Conservation (phyloP, 2,888 invertebrate genomes). For the Xanthostigma xanthostigma region DNA sequence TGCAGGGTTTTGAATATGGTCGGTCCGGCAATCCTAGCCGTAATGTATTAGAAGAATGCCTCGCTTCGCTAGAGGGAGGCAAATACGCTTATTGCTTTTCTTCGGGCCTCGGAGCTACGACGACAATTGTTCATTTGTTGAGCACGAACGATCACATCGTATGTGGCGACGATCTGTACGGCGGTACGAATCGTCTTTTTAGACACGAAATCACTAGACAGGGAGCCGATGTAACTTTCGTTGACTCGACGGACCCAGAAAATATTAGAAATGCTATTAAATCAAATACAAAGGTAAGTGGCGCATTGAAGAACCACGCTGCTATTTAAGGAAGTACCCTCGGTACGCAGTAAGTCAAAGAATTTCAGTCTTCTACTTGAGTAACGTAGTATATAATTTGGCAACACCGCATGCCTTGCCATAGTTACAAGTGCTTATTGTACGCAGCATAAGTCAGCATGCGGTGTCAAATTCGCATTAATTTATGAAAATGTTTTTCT, state of each 20-base stretch:
- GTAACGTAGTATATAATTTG: no score
- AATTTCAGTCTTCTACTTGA: no score
- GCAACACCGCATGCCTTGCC: no score
- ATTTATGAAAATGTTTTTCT: no score
- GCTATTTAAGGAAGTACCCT: no score
- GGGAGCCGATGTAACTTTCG: conserved; percentile 60
- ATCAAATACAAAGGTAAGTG: conserved; percentile 68
- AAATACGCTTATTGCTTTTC: conserved; percentile 72
- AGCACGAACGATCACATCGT: conserved; percentile 80
- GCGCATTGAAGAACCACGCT: no score
- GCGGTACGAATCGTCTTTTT: conserved; percentile 71
- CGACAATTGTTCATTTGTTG: conserved; percentile 59
- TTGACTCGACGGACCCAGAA: conserved; percentile 55
- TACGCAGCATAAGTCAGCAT: no score
- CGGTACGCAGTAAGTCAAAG: no score
- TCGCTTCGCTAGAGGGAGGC: conserved; percentile 82
- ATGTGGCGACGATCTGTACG: conserved; percentile 86
- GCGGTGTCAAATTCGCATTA: no score
- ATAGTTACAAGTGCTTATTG: no score
- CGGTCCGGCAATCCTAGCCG: conserved; percentile 91
- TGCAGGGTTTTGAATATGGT: conserved; percentile 79
- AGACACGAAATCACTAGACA: conserved; percentile 39
- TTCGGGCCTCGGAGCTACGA: conserved; percentile 81
- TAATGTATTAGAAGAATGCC: conserved; percentile 69
- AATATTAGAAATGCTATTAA: conserved; percentile 53